Base-by-base conservation (phyloP, 53 echinoderm and acorn worm genomes). In the Zoroaster sp. region DNA sequence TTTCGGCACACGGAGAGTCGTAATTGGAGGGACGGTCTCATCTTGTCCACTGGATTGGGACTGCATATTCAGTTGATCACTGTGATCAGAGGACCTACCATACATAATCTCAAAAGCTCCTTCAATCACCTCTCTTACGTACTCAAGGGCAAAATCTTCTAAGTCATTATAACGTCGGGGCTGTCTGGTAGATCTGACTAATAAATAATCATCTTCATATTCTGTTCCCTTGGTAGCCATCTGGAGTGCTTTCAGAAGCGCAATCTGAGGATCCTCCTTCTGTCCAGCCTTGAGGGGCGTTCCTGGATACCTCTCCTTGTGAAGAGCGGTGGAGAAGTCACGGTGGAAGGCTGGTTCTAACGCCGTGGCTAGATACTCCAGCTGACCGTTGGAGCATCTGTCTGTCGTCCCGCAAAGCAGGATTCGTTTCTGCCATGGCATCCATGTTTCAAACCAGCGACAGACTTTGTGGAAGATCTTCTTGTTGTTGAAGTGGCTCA, bases 391-490 rank as follows among this genome's bases (percentile, higher is more conserved):
- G 73, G 94, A 93, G 77, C 95, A 96, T 14, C 96, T 83, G 76
- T 93, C 94, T 5, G 99, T 96, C 2, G 89, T 90, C 18, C 96
- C 95, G 83, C 99, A 99, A 14, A 99, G 87, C 43, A 99, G 33
- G 25, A 96, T 87, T 25, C 93, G 93, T 70, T 77, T 91, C 86
- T 99, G 99, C 94, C 94, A 94, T n/a, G 93, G 94, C 93, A 94
- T 96, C 95, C 99, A 99, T 18, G 79, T 91, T 72, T 94, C 94
- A 91, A 99, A 99, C 99, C 99, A 99, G 20, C 92, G 90, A 73
- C 89, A 93, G 15, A 99, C 88, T 37, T 90, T 93, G 40, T 87
- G 89, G 40, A 92, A 94, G 41, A 96, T 89, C 69, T 92, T 93
- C 59, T 87, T 94, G 76, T 94, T 92, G 65, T 83, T 93, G 78